These are phyloP conservation scores for Mola mola DNA, from an alignment of 2,113 vertebrate species.

Conservation along the genomic window DNA sequence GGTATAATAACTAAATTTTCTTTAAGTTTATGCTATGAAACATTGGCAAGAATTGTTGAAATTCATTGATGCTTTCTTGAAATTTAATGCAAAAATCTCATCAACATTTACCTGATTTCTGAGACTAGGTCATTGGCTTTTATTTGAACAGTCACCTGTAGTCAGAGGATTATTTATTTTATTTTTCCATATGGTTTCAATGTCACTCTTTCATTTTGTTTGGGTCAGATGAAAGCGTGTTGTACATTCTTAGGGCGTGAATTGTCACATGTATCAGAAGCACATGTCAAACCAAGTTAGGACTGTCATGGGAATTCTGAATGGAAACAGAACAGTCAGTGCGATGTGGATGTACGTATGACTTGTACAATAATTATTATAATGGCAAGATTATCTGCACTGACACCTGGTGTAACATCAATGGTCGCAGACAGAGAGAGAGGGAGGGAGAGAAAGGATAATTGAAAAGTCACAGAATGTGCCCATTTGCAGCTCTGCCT, in stretches of 20 bases:
- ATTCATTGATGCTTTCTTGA: not conserved
- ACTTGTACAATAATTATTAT: conserved; percentile 39
- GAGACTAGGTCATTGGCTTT: too few relatives aligned
- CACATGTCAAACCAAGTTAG: too few relatives aligned
- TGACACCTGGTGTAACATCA: conserved; percentile 14
- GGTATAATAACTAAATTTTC: not conserved
- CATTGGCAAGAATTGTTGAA: not conserved
- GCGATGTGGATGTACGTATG: conserved; percentile 6
- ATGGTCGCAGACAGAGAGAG: conserved; percentile 8
- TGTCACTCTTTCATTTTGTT: not conserved
- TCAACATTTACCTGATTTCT: too few relatives aligned
- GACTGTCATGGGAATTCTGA: too few relatives aligned
- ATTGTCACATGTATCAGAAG: too few relatives aligned
- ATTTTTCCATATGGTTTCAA: not conserved
- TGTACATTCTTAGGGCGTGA: too few relatives aligned
- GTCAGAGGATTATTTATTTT: too few relatives aligned
- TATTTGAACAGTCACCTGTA: too few relatives aligned
- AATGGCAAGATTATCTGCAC: conserved; percentile 21
- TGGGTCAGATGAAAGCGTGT: not conserved
- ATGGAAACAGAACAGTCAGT: too few relatives aligned
- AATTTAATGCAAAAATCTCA: not conserved
- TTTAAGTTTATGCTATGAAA: not conserved
- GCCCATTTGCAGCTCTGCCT: conserved; percentile 66
- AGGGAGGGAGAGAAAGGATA: conserved; percentile 31
- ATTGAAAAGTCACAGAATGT: conserved; percentile 67